These are phyloP conservation scores for Sander vitreus DNA, from an alignment of 2,113 vertebrate genomes.

Conservation along the genomic window DNA sequence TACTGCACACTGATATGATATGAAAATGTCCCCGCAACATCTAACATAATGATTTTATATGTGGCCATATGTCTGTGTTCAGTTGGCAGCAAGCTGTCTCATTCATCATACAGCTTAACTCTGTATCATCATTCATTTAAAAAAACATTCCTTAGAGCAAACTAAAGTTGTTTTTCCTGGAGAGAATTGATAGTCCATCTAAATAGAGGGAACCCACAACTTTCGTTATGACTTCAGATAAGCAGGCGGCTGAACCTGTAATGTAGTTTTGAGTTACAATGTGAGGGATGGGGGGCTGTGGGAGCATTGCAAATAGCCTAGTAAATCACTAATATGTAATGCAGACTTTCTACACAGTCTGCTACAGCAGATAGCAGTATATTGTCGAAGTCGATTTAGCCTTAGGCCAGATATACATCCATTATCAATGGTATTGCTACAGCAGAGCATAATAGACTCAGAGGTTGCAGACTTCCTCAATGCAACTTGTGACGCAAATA, in stretches of 20 bases:
- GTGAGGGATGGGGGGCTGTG: constrained; percentile 52
- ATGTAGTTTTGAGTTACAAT: constrained; percentile 72
- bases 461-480: constrained; percentile 51
- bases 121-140: constrained; percentile 29
- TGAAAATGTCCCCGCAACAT: neutral
- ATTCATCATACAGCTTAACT: constrained; percentile 30
- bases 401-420: constrained; percentile 69
- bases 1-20: neutral
- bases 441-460: constrained; percentile 65
- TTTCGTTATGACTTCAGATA: constrained; percentile 71
- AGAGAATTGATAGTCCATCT: constrained; percentile 55
- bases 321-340: constrained; percentile 79
- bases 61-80: neutral
- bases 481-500: constrained; percentile 38
- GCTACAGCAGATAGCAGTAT: constrained; percentile 68
- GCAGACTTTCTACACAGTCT: constrained; percentile 64
- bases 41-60: neutral
- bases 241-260: constrained; percentile 66
- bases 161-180: constrained; percentile 51
- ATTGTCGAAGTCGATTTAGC: constrained; percentile 70
- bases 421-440: constrained; percentile 66
- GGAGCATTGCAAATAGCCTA: constrained; percentile 74
- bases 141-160: constrained; percentile 37
- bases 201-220: constrained; percentile 58
- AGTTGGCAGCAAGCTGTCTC: neutral